These are phyloP conservation scores for Drosophila eohydei DNA, from an alignment of 2,888 invertebrate genomes.

Conservation along the genomic window DNA sequence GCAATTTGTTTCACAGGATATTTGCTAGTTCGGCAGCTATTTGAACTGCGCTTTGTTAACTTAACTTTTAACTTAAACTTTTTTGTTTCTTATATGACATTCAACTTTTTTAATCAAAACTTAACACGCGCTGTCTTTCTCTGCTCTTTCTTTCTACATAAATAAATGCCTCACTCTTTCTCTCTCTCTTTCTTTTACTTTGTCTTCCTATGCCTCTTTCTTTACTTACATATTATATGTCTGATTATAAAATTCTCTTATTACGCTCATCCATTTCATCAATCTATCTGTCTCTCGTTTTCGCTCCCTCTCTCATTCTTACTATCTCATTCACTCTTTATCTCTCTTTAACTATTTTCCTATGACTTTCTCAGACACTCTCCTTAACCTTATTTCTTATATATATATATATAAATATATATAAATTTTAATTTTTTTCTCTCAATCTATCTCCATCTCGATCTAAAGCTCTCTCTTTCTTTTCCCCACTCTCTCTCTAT, in stretches of 20 bases:
- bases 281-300: neutral
- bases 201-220: too few relatives aligned
- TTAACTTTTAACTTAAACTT: conserved; percentile 22
- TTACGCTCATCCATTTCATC: neutral
- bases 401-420: too few relatives aligned
- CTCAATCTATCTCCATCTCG: neutral
- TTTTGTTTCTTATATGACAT: conserved; percentile 29
- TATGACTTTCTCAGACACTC: neutral
- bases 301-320: too few relatives aligned
- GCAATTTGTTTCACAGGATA: conserved; percentile 17
- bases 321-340: too few relatives aligned
- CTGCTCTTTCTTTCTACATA: neutral
- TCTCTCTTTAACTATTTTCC: neutral
- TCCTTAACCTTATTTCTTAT: neutral
- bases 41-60: conserved; percentile 27
- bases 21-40: neutral
- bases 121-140: conserved; percentile 2
- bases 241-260: too few relatives aligned
- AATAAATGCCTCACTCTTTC: neutral
- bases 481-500: neutral
- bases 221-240: neutral
- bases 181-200: neutral
- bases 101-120: conserved; percentile 66
- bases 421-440: neutral
- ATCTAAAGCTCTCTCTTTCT: neutral